Base-by-base conservation (phyloP, 2,888 invertebrate species). In the Athalia cordata region DNA sequence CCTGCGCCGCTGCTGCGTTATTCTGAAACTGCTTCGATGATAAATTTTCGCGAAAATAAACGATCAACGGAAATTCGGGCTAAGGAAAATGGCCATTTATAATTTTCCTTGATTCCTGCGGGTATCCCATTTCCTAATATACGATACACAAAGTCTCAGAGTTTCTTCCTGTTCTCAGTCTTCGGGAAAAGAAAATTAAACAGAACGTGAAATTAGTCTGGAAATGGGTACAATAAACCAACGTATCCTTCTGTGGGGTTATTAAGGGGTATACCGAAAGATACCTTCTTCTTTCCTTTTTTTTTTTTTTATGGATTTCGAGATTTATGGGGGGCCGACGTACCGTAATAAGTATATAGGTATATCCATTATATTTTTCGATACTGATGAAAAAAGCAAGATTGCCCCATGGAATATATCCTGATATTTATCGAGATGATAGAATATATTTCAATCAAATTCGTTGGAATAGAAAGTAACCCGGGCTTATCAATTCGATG, bases 301-400 rank as follows among this genome's bases (percentile, higher is more conserved):
- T 55, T 29, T 29, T 68, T 47, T 45, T 3, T n/a, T 62, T 55
- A 68, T 68, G 29, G 68, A 55, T 68, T 43, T 55, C 11, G 9
- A 55, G 68, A 68, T 55, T 50, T 68, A 52, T 68, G 43, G 52
- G 7, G 55, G 68, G 55, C 55, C 6, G n/a, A 11, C 55, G 29
- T 3, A 52, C 29, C 29, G 68, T 55, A 50, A 50, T 6, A 11
- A 29, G 52, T 55, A 68, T 29, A 29, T 29, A 29, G 29, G 29
- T 29, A 2, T 0, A 29, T 29, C 29, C 29, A 29, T 29, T 29
- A 29, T 29, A 29, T 29, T 67, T 68, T 11, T 68, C 43, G 7
- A 68, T 55, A 68, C 55, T 43, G 43, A 52, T 55, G 43, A 55
- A 68, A 68, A 7, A 68, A 68, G 11, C 55, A 55, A 68, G 4